Evolutionary conservation across 2,888 invertebrate genomes (phyloP).

Genomic region (Panzeria rudis): DNA sequence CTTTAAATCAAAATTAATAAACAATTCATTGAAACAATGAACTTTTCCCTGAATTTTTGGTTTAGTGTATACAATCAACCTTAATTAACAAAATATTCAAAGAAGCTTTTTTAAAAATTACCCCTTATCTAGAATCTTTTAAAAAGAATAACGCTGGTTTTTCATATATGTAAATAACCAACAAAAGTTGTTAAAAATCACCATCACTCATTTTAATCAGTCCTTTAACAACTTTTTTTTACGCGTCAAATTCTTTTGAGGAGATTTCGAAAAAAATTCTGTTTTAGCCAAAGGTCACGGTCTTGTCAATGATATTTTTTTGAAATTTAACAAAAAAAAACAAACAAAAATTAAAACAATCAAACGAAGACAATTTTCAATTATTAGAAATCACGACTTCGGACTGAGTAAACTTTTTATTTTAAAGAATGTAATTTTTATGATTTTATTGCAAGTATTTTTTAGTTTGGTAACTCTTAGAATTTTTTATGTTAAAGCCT

Average conservation of each 20-base stretch:
- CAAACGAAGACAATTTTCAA: constrained; percentile 48
- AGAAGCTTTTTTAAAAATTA: constrained; percentile 1
- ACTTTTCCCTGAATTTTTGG: too few species aligned
- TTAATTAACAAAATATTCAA: constrained; percentile 29
- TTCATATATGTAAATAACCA: background rate
- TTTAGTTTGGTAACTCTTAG: background rate
- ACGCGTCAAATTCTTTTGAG: constrained; percentile 32
- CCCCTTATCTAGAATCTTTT: constrained; percentile 33
- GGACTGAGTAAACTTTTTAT: constrained; percentile 38
- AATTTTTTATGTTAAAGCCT: constrained; percentile 6
- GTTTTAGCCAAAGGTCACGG: constrained; percentile 49
- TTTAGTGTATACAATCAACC: too few species aligned
- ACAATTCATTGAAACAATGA: too few species aligned
- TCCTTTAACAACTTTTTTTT: constrained; percentile 49
- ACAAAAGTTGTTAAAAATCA: constrained; percentile 45
- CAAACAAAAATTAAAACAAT: background rate
- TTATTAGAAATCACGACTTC: constrained; percentile 67
- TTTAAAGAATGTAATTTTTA: background rate
- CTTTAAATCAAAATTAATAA: too few species aligned
- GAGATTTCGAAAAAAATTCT: constrained; percentile 70
- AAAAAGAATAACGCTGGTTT: constrained; percentile 27
- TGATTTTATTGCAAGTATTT: constrained; percentile 4
- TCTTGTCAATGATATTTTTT: constrained; percentile 56
- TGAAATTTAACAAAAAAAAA: constrained; percentile 31
- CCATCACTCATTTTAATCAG: background rate